These are phyloP conservation scores for Epirrhoe tristata DNA, from an alignment of 2,888 invertebrate species.

Conservation along the genomic window DNA sequence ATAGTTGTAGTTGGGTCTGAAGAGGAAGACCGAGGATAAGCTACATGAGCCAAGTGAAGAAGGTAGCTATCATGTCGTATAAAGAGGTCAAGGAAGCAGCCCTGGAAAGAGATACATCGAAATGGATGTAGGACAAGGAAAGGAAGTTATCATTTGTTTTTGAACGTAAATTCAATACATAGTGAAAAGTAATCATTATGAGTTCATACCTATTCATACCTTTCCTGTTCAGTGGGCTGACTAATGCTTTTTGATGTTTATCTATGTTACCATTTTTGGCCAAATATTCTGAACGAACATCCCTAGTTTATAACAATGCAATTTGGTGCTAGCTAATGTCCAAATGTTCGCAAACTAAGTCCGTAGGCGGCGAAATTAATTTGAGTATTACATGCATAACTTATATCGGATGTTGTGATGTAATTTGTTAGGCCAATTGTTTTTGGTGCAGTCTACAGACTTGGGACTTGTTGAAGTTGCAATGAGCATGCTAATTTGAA, in stretches of 20 bases:
- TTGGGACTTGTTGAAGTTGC: conserved; percentile 19
- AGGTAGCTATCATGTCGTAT: too few relatives aligned
- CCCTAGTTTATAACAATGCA: conserved; percentile 54
- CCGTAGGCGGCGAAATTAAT: conserved; percentile 50
- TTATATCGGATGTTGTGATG: conserved; percentile 52
- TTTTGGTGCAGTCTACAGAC: conserved; percentile 25
- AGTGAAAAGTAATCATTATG: too few relatives aligned
- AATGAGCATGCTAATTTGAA: conserved; percentile 6
- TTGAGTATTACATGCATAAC: conserved; percentile 56
- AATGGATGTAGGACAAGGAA: too few relatives aligned
- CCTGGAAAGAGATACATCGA: too few relatives aligned
- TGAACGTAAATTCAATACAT: too few relatives aligned
- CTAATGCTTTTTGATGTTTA: background rate
- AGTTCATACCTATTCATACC: too few relatives aligned
- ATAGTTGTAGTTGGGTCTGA: too few relatives aligned
- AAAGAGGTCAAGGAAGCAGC: too few relatives aligned
- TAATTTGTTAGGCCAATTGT: conserved; percentile 46
- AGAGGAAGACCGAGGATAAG: too few relatives aligned
- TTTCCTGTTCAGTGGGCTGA: too few relatives aligned
- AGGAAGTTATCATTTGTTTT: too few relatives aligned
- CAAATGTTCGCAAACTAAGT: conserved; percentile 58
- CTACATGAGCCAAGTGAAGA: too few relatives aligned
- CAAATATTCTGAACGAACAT: background rate
- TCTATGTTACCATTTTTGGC: background rate
- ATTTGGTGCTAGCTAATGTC: conserved; percentile 61